Evolutionary conservation across 2,113 vertebrate species (phyloP), one percentile per base, ranked within the genome.

Genomic region (Australoheros scitulus): DNA sequence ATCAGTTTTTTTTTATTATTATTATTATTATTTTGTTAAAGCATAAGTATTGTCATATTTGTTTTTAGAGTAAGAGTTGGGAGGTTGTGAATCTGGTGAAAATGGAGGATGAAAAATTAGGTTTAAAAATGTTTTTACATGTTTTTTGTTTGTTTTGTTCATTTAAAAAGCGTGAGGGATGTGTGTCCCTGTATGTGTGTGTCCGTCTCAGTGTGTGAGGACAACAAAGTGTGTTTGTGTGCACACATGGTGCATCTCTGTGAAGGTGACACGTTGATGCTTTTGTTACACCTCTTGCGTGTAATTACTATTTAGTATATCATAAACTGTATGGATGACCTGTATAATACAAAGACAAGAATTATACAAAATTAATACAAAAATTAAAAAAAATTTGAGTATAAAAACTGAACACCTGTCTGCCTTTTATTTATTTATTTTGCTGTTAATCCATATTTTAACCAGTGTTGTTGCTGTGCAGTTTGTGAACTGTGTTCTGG

Each of bases 281-380:
- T 92, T 94, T 92, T 94, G 88, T 92, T 84, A 85, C 79, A 82
- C 82, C 83, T 91, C 65, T 85, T 84, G 91, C 89, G 90, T 95
- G 94, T 95, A 92, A 94, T 95, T 93, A 92, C 84, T 91, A 92
- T 93, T 93, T 93, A 92, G 88, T 91, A 94, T 94, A 94, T 95
- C 91, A 93, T 91, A 93, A 90, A 92, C 87, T 93, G 94, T 95
- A 95, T 93, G 92, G 95, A 93, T 94, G 88, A 93, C 89, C 89
- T 96, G 96, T 96, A 95, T 93, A 93, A 92, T 94, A 95, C 87
- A 87, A 94, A 95, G 87, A 94, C 60, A 83, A 94, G 84, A 11
- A 55, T 72, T 94, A 94, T 92, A 95, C 87, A 94, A 92, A 92
- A 89, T 92, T 94, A 94, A 94, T 95, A 93, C 82, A 94, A 95